Conservation (phyloP, 2,888 invertebrate species). For the Drosophila helvetica region DNA sequence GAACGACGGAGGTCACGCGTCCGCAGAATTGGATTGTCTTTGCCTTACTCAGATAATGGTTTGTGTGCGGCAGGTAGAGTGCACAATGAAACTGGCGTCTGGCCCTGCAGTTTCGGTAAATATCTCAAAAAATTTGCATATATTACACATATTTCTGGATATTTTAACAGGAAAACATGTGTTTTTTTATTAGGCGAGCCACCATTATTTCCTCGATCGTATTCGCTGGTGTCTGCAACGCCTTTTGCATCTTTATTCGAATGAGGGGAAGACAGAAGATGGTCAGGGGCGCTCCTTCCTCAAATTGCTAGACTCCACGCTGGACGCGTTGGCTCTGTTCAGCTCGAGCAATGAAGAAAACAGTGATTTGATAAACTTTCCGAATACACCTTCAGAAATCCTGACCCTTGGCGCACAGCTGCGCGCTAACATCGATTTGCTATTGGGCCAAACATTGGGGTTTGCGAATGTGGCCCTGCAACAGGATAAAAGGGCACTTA, state of each 20-base stretch:
- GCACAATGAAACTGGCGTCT: slow-evolving; percentile 68
- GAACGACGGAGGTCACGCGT: slow-evolving; percentile 6
- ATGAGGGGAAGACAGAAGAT: neutral
- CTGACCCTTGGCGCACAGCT: slow-evolving; percentile 72
- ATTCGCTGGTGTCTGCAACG: slow-evolving; percentile 81
- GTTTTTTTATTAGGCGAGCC: slow-evolving; percentile 64
- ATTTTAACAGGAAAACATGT: neutral
- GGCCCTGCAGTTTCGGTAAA: slow-evolving; percentile 65
- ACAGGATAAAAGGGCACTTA: slow-evolving; percentile 81
- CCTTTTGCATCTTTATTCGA: slow-evolving; percentile 42
- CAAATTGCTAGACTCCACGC: slow-evolving; percentile 71
- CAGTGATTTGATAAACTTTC: neutral
- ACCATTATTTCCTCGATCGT: slow-evolving; percentile 82
- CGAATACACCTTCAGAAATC: slow-evolving; percentile 29
- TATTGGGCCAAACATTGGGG: slow-evolving; percentile 80
- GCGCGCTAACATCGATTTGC: slow-evolving; percentile 72
- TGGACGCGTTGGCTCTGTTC: slow-evolving; percentile 75
- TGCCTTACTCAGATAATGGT: slow-evolving; percentile 81
- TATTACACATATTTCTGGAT: neutral
- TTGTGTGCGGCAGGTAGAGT: slow-evolving; percentile 80
- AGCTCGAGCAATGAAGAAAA: slow-evolving; percentile 64
- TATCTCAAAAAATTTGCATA: neutral
- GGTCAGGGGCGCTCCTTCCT: slow-evolving; percentile 74
- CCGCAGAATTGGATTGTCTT: slow-evolving; percentile 74
- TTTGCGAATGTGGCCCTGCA: slow-evolving; percentile 82